A percentile compares a stretch with the other conserved stretches of the same genome.
Evolutionary conservation across 2,797 vertebrate genomes (phyloP).

Genomic region (Catostomus latipinnis): DNA sequence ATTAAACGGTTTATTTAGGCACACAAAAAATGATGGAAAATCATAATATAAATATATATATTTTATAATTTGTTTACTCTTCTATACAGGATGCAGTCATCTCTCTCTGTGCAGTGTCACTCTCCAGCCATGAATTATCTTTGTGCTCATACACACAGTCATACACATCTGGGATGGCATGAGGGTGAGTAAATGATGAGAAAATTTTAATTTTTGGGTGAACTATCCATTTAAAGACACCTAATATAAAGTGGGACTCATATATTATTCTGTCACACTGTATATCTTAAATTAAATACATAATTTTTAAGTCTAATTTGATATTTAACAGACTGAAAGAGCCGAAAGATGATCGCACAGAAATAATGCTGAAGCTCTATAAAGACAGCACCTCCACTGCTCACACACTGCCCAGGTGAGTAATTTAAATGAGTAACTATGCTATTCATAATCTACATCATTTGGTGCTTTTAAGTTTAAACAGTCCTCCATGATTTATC

Average conservation of each 20-base stretch:
- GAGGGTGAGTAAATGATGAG: too few relatives aligned
- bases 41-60: background rate
- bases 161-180: too few relatives aligned
- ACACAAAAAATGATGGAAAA: too few relatives aligned
- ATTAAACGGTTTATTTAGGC: background rate
- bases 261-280: too few relatives aligned
- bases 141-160: constrained; percentile 12
- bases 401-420: constrained; percentile 68
- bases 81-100: constrained; percentile 68
- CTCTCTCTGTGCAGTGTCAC: constrained; percentile 74
- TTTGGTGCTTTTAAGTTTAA: too few relatives aligned
- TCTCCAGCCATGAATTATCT: constrained; percentile 70
- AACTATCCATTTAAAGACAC: too few relatives aligned
- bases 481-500: background rate
- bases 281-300: too few relatives aligned
- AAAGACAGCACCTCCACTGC: constrained; percentile 50
- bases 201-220: too few relatives aligned
- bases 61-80: background rate
- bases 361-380: constrained; percentile 67
- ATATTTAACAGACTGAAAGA: constrained; percentile 76
- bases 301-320: background rate
- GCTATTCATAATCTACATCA: too few relatives aligned
- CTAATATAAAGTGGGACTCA: too few relatives aligned
- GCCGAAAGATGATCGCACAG: constrained; percentile 71
- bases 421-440: too few relatives aligned